Evolutionary conservation across 1,140 invertebrate species (phyloP), one percentile per base, ranked within the genome.

Genomic region (Drosophila insularis): DNA sequence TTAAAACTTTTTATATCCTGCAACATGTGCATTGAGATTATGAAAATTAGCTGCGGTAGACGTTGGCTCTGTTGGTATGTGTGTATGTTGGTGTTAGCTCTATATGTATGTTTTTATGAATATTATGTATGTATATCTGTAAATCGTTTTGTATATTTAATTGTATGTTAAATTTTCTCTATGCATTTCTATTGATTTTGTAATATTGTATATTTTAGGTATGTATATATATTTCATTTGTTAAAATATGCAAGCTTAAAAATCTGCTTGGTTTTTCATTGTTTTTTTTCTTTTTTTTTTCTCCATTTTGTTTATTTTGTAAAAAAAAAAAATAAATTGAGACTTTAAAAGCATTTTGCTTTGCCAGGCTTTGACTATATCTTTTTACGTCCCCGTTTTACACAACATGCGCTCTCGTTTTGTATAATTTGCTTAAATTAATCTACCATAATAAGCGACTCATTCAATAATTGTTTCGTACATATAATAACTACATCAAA

Each of bases 331-430:
- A 58, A 35, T 35, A 58, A 35, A 27, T 35, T 82, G 77, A 87
- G 84, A 89, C 84, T 89, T 89, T 89, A 89, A 89, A 89, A 89
- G 84, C 84, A 84, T 89, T 87, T 89, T 84, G 82, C 82, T 87
- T 89, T 65, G 43, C 76, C 79, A 77, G 75, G 84, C 79, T 78
- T 87, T 74, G 37, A 50, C 75, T 87, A 78, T 53, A 68, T 76
- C 46, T 79, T 74, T 89, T 74, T 89, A 69, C 71, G 74, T 71
- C 68, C 55, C 55, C 50, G 27, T 68, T 62, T 80, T 32, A 35
- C 54, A 56, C 27, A 62, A 68, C 74, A 71, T 87, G 69, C 70
- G 70, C 63, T 31, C 53, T 55, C n/a, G 5, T 17, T 35, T 89
- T 89, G 85, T 89, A 84, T 89, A 82, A 77, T 89, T 79, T 89